Percentiles rank a stretch among this genome's conserved stretches.
Conservation (phyloP, 2,888 invertebrate genomes). For the Meganola albula region DNA sequence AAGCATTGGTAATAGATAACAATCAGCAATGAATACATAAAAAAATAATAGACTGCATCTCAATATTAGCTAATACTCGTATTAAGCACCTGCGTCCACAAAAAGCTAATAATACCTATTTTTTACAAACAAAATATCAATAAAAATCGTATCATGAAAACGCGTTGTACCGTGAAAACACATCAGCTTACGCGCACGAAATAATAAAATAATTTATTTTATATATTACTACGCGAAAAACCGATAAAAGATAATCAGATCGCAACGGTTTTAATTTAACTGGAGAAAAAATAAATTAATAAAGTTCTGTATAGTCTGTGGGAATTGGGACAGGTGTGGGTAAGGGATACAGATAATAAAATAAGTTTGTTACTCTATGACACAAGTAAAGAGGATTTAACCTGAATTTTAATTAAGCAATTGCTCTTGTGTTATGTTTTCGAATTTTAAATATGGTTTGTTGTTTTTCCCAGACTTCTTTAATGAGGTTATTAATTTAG, state of each 20-base stretch:
- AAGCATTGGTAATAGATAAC: too few species aligned
- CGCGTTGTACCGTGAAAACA: conserved; percentile 49
- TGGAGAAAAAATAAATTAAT: conserved; percentile 39
- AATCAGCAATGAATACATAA: too few species aligned
- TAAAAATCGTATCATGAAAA: conserved; percentile 43
- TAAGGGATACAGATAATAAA: conserved; percentile 18
- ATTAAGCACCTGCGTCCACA: conserved; percentile 23
- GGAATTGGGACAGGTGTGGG: conserved; percentile 59
- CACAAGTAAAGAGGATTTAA: conserved; percentile 26
- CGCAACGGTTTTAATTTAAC: conserved; percentile 65
- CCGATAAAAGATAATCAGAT: conserved; percentile 72
- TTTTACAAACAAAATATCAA: conserved; percentile 24
- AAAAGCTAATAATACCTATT: conserved; percentile 18
- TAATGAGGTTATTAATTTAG: too few species aligned
- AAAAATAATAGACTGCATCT: too few species aligned
- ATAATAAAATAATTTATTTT: conserved; percentile 54
- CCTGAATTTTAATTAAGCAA: too few species aligned
- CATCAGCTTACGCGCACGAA: conserved; percentile 57
- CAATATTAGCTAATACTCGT: too few species aligned
- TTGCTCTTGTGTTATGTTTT: too few species aligned
- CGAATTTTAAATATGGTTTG: too few species aligned
- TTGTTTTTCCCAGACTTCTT: too few species aligned
- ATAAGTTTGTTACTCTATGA: conserved; percentile 26
- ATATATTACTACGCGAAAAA: conserved; percentile 30
- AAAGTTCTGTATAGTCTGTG: conserved; percentile 44